phyloP scores from a whole-genome alignment of 2,113 vertebrate species.

The Apaloderma vittatum region DNA sequence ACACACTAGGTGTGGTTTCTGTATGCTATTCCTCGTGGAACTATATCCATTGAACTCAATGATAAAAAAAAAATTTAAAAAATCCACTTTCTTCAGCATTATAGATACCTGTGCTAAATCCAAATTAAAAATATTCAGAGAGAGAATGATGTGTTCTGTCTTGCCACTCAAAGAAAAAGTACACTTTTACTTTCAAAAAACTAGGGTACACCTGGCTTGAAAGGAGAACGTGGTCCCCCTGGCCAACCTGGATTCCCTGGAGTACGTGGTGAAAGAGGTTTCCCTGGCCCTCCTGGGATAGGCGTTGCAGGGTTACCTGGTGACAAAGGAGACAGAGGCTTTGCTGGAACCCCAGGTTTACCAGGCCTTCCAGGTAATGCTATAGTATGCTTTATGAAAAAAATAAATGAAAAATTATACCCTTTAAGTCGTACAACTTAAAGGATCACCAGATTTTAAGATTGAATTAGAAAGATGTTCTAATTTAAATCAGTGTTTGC shows the following conservation, averaged over 20 bases:
- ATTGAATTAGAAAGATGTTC: not conserved
- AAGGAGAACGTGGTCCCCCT: slow-evolving; percentile 90
- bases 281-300: slow-evolving; percentile 86
- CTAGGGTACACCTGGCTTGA: slow-evolving; percentile 89
- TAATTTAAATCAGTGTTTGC: not conserved
- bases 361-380: slow-evolving; percentile 87
- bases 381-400: not conserved
- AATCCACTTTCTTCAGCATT: not conserved
- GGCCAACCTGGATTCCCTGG: slow-evolving; percentile 87
- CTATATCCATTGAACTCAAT: not conserved
- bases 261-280: slow-evolving; percentile 87
- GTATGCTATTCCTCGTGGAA: not conserved
- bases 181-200: not conserved
- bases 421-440: not conserved
- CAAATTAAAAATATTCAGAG: not conserved
- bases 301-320: slow-evolving; percentile 84
- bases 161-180: not conserved
- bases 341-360: slow-evolving; percentile 83
- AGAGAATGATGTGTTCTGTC: not conserved
- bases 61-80: not conserved
- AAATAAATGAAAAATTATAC: not conserved
- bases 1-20: not conserved
- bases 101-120: not conserved
- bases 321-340: slow-evolving; percentile 90
- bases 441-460: not conserved